phyloP scores from a whole-genome alignment of 2,888 invertebrate genomes.

The Celastrina argiolus region DNA sequence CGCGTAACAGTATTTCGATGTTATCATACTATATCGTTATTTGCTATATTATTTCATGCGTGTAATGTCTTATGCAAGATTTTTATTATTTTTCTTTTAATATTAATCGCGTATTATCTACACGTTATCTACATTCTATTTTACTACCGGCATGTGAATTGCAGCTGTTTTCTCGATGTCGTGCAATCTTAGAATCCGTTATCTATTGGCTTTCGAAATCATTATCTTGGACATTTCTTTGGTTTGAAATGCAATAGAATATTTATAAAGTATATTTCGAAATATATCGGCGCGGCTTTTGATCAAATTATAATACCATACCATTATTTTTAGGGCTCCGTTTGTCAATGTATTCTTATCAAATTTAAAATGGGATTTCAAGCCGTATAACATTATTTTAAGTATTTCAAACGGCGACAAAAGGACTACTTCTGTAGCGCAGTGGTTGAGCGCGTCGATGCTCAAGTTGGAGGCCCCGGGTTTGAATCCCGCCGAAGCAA shows the following conservation, averaged over 20 bases:
- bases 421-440: no score
- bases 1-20: neutral
- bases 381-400: no score
- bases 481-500: no score
- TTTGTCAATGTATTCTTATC: no score
- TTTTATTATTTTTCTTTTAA: neutral
- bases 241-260: neutral
- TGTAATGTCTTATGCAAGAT: neutral
- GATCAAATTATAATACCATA: no score
- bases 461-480: no score
- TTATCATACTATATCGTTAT: neutral
- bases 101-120: neutral
- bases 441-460: no score
- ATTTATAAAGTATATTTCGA: no score
- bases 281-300: no score
- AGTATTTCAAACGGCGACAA: no score
- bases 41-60: neutral
- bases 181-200: slow-evolving; percentile 8
- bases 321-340: no score
- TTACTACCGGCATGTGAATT: neutral
- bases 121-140: neutral
- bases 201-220: neutral
- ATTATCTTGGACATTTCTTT: neutral
- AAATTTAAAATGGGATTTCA: no score
- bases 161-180: neutral